phyloP scores from a whole-genome alignment of 2,888 invertebrate genomes.

The Linnaemya tessellans region DNA sequence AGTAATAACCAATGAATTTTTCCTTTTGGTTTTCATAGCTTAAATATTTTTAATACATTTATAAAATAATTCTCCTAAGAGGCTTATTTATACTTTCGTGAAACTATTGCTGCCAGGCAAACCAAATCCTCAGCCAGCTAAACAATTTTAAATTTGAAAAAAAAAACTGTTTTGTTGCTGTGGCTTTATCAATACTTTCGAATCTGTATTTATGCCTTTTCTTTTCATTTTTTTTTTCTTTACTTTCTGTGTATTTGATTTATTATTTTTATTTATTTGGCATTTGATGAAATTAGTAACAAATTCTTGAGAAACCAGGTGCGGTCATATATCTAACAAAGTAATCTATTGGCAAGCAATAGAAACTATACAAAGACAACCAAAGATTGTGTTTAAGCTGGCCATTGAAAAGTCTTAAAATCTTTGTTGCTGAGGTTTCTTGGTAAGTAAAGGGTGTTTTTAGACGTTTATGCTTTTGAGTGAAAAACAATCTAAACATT shows the following conservation, averaged over 20 bases:
- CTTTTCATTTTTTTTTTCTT: too few species aligned
- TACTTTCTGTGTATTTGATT: too few species aligned
- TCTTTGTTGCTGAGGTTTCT: too few species aligned
- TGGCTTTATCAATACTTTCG: slow-evolving; percentile 27
- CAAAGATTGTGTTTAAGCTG: background rate
- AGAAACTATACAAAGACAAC: slow-evolving; percentile 19
- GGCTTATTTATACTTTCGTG: slow-evolving; percentile 33
- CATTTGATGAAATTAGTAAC: slow-evolving; percentile 56
- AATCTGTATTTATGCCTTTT: slow-evolving; percentile 17
- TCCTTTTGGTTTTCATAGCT: background rate
- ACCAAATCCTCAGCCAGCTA: background rate
- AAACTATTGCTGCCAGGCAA: background rate
- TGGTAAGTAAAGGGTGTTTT: too few species aligned
- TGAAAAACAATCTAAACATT: too few species aligned
- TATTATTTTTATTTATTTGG: background rate
- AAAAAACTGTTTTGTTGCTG: slow-evolving; percentile 10
- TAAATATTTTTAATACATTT: too few species aligned
- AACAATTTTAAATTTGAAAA: slow-evolving; percentile 16
- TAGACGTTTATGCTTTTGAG: too few species aligned
- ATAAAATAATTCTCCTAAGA: background rate
- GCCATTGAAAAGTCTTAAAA: too few species aligned
- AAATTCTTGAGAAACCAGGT: slow-evolving; percentile 63
- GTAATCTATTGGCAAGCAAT: slow-evolving; percentile 53
- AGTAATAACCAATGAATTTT: background rate
- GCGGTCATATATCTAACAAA: slow-evolving; percentile 58